Evolutionary conservation across 2,113 vertebrate species (phyloP).

Genomic region (Pithys albifrons): DNA sequence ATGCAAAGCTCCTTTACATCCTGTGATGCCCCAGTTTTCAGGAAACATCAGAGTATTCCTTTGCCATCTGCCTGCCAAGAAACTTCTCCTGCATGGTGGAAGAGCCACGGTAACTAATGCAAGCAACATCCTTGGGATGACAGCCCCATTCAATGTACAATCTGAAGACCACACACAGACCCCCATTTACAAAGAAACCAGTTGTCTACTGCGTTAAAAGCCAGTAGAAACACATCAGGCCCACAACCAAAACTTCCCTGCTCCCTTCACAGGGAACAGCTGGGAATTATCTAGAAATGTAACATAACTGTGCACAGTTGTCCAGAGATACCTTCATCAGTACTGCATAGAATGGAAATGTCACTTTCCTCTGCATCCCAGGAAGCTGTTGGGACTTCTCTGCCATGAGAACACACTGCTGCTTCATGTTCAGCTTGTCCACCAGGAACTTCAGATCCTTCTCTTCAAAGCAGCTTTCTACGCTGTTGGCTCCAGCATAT

Average conservation of each 20-base stretch:
- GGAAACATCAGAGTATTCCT: not conserved
- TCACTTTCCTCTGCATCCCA: not conserved
- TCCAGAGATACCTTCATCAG: not conserved
- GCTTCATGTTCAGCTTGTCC: not conserved
- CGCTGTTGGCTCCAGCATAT: not conserved
- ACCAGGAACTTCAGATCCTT: not conserved
- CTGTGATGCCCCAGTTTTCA: not conserved
- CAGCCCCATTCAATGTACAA: not conserved
- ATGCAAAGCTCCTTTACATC: not conserved
- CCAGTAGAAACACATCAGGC: not conserved
- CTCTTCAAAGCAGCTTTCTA: not conserved
- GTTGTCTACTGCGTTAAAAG: not conserved
- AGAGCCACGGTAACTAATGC: not conserved
- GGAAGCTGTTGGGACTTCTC: not conserved
- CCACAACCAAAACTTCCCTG: not conserved
- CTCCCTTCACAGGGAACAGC: not conserved
- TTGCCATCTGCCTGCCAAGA: not conserved
- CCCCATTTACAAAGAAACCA: not conserved
- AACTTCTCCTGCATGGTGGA: not conserved
- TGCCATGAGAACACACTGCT: not conserved
- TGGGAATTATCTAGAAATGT: not conserved
- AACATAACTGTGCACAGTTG: not conserved
- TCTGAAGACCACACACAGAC: not conserved
- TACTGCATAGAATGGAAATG: not conserved
- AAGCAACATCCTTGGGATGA: not conserved